Base-by-base conservation (phyloP, 2,888 invertebrate species). In the Pheosia tremula region DNA sequence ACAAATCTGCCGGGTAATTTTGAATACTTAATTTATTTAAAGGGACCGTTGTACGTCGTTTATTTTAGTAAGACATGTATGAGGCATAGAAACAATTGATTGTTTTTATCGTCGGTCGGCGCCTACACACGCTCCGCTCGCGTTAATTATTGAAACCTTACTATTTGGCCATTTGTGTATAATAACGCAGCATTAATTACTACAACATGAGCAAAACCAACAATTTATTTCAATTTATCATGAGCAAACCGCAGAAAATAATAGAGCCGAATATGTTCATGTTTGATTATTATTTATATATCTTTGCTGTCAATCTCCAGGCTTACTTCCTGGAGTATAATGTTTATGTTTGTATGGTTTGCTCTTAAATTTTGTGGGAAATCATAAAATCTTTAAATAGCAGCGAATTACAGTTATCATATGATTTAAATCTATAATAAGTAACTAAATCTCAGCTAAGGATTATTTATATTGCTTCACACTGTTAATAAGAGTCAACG, bases 1-100 rank as follows among this genome's bases (percentile, higher is more conserved):
- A 84, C 77, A 81, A 80, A 79, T 76, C 75, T 71, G 75, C 67
- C 62, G 75, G 76, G 67, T 78, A 80, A 80, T 82, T 83, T 82
- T 81, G 71, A 79, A 75, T 83, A 82, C 80, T 72, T 81, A 82
- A 86, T 85, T 84, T 77, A 39, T 39, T 68, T 68, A 77, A 74
- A 76, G 58, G 71, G 57, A 66, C 74, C 72, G 71, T 75, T 74
- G 62, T 57, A 50, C 65, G 66, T 69, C 57, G 54, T 52, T 61
- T 58, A 58, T 63, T 69, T 59, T 61, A 56, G 52, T 66, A 62
- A 45, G 55, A 63, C 63, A 58, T 47, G 57, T 60, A 59, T 41
- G 58, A 43, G 58, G 54, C 47, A 36, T 56, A 57, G 56, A 64
- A 67, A 60, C 62, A 70, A 77, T 77, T 66, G 63, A 68, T 72